Evolutionary conservation across 2,797 vertebrate species (phyloP).

Genomic region (Toxotes lorentzi): DNA sequence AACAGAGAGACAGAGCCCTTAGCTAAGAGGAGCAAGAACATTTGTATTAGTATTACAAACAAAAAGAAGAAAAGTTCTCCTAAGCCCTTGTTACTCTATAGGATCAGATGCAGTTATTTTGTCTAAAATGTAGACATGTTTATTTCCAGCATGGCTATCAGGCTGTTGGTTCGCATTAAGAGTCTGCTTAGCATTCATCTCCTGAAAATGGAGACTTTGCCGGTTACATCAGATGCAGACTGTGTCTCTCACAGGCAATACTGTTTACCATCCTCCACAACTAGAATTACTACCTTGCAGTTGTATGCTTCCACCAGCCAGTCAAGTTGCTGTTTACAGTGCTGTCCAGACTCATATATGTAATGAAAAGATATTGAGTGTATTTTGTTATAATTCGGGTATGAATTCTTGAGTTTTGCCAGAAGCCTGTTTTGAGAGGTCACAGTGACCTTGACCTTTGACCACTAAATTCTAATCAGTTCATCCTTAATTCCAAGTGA

Average conservation of each 20-base stretch:
- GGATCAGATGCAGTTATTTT: not conserved
- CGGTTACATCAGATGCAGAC: conserved; percentile 2
- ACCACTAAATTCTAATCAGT: no score
- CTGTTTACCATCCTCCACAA: not conserved
- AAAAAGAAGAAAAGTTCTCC: not conserved
- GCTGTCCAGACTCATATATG: no score
- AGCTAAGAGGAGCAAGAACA: not conserved
- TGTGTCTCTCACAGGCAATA: not conserved
- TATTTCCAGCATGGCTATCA: not conserved
- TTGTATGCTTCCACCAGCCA: no score
- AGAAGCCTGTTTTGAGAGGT: no score
- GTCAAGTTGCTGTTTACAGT: no score
- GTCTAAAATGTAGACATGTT: conserved; percentile 8
- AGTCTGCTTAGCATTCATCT: not conserved
- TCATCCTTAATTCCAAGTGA: no score
- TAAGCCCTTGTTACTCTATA: not conserved
- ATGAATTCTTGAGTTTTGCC: no score
- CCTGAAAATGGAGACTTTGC: not conserved
- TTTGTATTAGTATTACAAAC: not conserved
- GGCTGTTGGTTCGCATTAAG: not conserved
- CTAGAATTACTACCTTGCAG: not conserved
- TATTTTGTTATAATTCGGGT: no score
- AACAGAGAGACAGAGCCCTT: not conserved
- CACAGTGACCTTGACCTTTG: no score
- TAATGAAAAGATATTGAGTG: no score